A percentile compares a stretch with the other conserved stretches of the same genome.
These are phyloP conservation scores for Sorex fumeus DNA, from an alignment of 2,113 vertebrate species.

Conservation along the genomic window DNA sequence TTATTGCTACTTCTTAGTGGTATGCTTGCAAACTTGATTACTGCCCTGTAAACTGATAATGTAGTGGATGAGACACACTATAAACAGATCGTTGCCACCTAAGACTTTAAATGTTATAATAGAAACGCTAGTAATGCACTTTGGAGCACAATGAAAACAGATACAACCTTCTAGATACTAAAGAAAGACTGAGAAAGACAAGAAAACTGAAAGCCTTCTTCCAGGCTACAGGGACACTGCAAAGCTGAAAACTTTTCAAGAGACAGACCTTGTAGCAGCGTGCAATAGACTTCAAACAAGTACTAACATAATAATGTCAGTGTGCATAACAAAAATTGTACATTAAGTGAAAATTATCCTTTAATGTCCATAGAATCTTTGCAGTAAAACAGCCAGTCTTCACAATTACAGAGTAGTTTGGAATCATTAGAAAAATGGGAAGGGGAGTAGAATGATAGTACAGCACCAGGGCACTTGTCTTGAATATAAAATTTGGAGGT, in stretches of 20 bases:
- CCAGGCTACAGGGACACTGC: background rate
- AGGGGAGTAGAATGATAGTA: background rate
- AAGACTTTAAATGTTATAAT: background rate
- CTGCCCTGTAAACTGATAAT: constrained; percentile 43
- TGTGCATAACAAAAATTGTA: background rate
- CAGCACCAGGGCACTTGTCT: too few species aligned
- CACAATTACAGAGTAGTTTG: background rate
- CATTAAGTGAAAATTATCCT: background rate
- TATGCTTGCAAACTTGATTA: constrained; percentile 56
- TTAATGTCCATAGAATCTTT: background rate
- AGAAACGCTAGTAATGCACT: background rate
- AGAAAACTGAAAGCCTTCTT: background rate
- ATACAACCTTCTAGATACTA: background rate
- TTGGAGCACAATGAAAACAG: background rate
- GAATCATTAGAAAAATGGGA: background rate
- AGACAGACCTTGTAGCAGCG: background rate
- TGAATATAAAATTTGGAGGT: too few species aligned
- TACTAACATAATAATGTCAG: background rate
- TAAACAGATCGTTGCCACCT: background rate
- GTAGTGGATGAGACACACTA: background rate
- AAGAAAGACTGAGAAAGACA: background rate
- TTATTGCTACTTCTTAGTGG: constrained; percentile 34
- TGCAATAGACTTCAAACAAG: background rate
- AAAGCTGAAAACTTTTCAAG: background rate
- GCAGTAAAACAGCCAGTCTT: background rate